phyloP scores from a whole-genome alignment of 2,113 vertebrate species.

The Candoia aspera region DNA sequence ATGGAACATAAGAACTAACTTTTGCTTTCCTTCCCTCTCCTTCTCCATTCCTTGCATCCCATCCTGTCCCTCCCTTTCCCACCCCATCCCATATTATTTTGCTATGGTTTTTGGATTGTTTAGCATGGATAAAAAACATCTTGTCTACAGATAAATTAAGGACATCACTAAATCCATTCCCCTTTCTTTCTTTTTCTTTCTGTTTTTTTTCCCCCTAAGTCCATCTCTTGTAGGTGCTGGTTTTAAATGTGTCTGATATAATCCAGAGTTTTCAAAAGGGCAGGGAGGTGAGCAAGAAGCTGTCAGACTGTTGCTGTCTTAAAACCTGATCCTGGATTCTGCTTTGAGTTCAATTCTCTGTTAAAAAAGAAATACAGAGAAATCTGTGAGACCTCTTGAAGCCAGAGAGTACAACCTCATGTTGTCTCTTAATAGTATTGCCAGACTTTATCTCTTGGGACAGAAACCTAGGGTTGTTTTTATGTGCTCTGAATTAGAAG shows the following conservation, averaged over 20 bases:
- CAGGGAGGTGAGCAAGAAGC: slow-evolving; percentile 3
- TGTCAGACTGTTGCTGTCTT: slow-evolving; percentile 1
- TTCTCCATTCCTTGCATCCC: not conserved
- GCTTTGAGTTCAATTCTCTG: not conserved
- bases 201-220: not conserved
- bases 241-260: slow-evolving; percentile 11
- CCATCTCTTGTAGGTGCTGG: not conserved
- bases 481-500: slow-evolving; percentile 24
- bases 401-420: not conserved
- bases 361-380: not conserved
- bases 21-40: not conserved
- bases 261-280: slow-evolving; percentile 13
- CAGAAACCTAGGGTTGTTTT: not conserved
- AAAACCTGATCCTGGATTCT: slow-evolving; percentile 10
- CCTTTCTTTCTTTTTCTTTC: not conserved
- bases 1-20: not conserved
- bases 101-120: not conserved
- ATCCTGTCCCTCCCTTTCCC: not conserved
- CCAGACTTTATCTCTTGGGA: not conserved
- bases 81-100: not conserved
- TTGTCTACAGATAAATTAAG: not conserved
- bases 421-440: not conserved
- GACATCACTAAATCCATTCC: slow-evolving; percentile 6
- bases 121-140: not conserved
- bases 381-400: not conserved